Evolutionary conservation across 2,797 vertebrate genomes (phyloP).

Genomic region (Myotis myotis): DNA sequence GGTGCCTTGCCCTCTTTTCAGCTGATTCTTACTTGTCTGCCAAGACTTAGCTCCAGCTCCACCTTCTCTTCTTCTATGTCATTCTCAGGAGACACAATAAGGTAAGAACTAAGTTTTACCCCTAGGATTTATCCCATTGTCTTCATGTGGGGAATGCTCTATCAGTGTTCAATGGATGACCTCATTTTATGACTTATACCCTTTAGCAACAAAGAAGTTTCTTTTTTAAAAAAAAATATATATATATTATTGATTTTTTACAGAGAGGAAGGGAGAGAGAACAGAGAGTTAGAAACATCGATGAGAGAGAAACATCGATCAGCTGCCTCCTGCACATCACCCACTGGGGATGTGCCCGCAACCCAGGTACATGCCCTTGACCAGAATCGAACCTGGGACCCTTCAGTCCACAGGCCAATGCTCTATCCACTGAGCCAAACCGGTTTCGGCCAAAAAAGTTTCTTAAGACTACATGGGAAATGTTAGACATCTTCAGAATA

Average conservation of each 20-base stretch:
- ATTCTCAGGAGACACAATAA: not conserved
- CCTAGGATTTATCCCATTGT: not conserved
- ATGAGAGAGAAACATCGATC: too few relatives aligned
- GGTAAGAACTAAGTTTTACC: not conserved
- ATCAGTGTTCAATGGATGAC: not conserved
- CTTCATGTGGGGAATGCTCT: not conserved
- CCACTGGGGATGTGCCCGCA: too few relatives aligned
- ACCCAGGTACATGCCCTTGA: too few relatives aligned
- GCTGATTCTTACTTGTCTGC: not conserved
- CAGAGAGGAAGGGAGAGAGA: too few relatives aligned
- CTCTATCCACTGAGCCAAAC: too few relatives aligned
- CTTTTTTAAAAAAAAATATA: too few relatives aligned
- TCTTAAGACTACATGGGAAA: not conserved
- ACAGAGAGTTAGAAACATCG: too few relatives aligned
- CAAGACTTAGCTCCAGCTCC: not conserved
- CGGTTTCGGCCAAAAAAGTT: conserved; percentile 9
- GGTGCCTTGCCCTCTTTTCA: not conserved
- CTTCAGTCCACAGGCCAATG: too few relatives aligned
- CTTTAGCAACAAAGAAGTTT: not conserved
- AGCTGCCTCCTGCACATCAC: too few relatives aligned
- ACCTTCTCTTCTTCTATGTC: not conserved
- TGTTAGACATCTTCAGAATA: conserved; percentile 2
- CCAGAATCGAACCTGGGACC: too few relatives aligned
- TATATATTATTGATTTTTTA: too few relatives aligned
- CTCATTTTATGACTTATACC: not conserved